These are phyloP conservation scores for Stenotaenia linearis DNA, from an alignment of 2,888 invertebrate genomes.

Conservation along the genomic window DNA sequence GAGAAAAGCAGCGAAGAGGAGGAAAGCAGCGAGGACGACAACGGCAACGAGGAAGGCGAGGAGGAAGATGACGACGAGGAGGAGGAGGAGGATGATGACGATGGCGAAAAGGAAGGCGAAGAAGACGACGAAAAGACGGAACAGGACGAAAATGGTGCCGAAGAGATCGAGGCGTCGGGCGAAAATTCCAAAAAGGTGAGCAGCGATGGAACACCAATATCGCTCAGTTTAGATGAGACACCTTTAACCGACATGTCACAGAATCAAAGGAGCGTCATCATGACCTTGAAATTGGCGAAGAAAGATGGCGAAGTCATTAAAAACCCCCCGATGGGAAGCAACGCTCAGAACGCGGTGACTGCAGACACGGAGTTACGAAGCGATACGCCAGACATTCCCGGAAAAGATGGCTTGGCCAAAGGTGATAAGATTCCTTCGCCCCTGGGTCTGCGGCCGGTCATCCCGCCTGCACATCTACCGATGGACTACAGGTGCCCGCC, in stretches of 20 bases:
- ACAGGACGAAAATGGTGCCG: constrained; percentile 36
- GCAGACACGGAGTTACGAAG: background rate
- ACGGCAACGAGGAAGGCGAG: constrained; percentile 34
- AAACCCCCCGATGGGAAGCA: no score
- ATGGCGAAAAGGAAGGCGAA: constrained; percentile 33
- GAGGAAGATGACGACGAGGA: constrained; percentile 32
- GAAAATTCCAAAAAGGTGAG: background rate
- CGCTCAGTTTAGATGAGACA: background rate
- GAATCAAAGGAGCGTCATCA: constrained; percentile 28
- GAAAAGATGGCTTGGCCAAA: background rate
- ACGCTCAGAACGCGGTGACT: no score
- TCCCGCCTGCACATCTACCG: background rate
- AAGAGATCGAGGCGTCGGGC: constrained; percentile 33
- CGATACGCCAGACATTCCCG: background rate
- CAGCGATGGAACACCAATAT: background rate
- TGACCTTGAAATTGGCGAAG: background rate
- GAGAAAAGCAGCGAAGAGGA: constrained; percentile 32
- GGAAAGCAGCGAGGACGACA: constrained; percentile 38
- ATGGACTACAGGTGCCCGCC: background rate
- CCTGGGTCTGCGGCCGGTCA: background rate
- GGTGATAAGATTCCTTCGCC: background rate
- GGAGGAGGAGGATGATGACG: constrained; percentile 36
- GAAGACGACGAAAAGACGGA: constrained; percentile 37
- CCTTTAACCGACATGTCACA: background rate
- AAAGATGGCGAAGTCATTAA: constrained; percentile 1